Evolutionary conservation across 2,113 vertebrate genomes (phyloP), one percentile per base, ranked within the genome.

Genomic region (Pedetes capensis): DNA sequence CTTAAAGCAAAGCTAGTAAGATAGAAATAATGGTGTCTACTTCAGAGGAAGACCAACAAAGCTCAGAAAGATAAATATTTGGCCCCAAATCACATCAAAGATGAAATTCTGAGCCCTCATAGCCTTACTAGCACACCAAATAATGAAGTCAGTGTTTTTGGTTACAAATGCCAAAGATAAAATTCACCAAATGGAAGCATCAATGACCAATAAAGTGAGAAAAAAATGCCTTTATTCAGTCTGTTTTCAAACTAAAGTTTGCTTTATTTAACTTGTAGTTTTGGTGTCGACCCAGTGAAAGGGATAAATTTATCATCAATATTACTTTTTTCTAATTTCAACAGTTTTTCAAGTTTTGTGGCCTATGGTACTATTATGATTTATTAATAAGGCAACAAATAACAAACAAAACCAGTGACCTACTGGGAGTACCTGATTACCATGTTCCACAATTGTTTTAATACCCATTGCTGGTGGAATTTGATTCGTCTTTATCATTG

Each of bases 141-240:
- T 63, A 66, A 94, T 47, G 17, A 84, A n/a, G n/a, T 78, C 44
- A 23, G 20, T 88, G 4, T 64, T 72, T 92, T 39, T 42, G 64
- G 74, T 42, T n/a, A 55, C 39, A 96, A 94, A 86, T 55, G 37
- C 23, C 57, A 80, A 87, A 76, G 47, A 69, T n/a, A 69, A 93
- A 78, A 83, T 63, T 74, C 83, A 57, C 94, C 47, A 64, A 82
- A 75, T 29, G 32, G 27, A 49, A 93, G 18, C 27, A 76, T 72
- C 64, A 11, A 8, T 63, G 16, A 68, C 5, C 18, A 64, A 85
- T n/a, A 89, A 71, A 51, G 69, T 44, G 57, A 90, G 23, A 51
- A 29, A 23, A 94, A 83, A 78, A 89, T 20, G 4, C 14, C 72
- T 93, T 63, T 29, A 59, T 49, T 53, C n/a, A n/a, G 42, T 87